Evolutionary conservation across 2,888 invertebrate genomes (phyloP).

Genomic region (Himalopsyche tibetana): DNA sequence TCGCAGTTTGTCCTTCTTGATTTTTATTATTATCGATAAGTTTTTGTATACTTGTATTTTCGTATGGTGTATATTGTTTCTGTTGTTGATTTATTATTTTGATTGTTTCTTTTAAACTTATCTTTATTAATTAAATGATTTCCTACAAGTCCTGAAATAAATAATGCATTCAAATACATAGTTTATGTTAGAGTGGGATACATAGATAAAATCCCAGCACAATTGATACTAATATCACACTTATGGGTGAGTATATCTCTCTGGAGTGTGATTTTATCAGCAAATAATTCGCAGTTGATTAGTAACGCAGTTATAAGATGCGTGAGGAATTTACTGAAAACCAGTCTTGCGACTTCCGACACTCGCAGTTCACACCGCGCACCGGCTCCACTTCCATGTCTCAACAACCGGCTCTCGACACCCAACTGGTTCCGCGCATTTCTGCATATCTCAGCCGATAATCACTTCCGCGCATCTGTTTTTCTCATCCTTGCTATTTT

Average conservation of each 20-base stretch:
- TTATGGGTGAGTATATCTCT: background rate
- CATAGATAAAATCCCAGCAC: too few species aligned
- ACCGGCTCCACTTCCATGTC: conserved; percentile 14
- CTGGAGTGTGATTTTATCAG: background rate
- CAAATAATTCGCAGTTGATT: conserved; percentile 25
- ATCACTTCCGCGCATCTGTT: conserved; percentile 43
- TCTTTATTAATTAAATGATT: too few species aligned
- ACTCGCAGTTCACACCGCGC: conserved; percentile 1
- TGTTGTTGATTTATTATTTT: too few species aligned
- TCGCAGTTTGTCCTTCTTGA: background rate
- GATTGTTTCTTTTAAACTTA: too few species aligned
- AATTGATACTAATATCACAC: background rate
- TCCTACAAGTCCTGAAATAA: too few species aligned
- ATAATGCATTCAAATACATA: too few species aligned
- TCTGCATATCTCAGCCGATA: conserved; percentile 1
- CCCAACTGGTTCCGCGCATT: background rate
- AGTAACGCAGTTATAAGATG: conserved; percentile 25
- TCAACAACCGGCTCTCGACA: conserved; percentile 1
- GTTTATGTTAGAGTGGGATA: too few species aligned
- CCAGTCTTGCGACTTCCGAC: conserved; percentile 19
- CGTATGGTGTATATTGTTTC: too few species aligned
- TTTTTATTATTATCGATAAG: too few species aligned
- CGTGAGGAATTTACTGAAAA: conserved; percentile 14
- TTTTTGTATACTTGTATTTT: too few species aligned
- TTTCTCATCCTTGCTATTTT: too few species aligned